A percentile compares a stretch with the other conserved stretches of the same genome.
phyloP scores from a whole-genome alignment of 2,113 vertebrate genomes.

The Poecile atricapillus region DNA sequence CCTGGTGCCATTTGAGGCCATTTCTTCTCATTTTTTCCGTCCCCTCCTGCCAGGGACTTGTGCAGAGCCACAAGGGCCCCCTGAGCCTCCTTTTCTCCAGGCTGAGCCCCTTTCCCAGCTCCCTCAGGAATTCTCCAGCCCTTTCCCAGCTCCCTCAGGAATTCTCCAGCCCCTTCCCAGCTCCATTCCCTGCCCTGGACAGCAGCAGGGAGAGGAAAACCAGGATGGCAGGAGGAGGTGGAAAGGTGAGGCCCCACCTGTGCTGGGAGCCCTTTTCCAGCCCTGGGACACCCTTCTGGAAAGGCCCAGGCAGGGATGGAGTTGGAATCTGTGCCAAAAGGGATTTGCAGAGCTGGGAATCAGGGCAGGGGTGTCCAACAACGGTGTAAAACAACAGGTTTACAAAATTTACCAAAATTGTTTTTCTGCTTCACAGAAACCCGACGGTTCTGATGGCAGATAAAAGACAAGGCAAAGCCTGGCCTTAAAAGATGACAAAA shows the following conservation, averaged over 20 bases:
- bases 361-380: not conserved
- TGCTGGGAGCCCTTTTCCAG: not conserved
- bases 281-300: not conserved
- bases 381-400: fast-evolving
- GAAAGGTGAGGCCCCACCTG: not conserved
- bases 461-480: not conserved
- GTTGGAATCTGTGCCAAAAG: not conserved
- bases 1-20: not conserved
- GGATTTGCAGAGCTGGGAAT: not conserved
- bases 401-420: not conserved
- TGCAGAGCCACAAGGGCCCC: not conserved
- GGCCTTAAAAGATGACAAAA: not conserved
- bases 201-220: not conserved
- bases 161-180: not conserved
- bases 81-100: not conserved
- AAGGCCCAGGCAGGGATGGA: not conserved
- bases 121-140: too few species aligned
- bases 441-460: not conserved
- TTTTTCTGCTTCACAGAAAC: not conserved
- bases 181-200: not conserved
- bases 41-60: not conserved
- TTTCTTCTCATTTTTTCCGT: not conserved
- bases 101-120: not conserved
- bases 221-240: fast-evolving
- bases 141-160: too few species aligned